Conservation (phyloP, 2,888 invertebrate genomes). For the Tinea pellionella region DNA sequence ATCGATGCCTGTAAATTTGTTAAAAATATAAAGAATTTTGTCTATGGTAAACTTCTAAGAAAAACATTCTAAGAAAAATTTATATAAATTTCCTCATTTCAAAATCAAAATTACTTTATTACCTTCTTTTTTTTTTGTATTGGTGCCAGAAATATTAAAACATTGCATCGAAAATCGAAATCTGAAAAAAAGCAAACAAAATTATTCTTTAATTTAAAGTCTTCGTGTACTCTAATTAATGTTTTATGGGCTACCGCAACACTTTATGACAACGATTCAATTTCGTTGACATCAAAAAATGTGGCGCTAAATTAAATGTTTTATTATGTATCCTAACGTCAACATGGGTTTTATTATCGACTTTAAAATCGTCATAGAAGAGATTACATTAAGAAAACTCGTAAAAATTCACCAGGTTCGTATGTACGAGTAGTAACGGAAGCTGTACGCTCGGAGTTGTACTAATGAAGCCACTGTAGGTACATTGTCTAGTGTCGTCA, state of each 20-base stretch:
- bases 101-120: no score
- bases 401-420: not conserved
- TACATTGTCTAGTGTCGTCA: not conserved
- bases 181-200: no score
- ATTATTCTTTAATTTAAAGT: no score
- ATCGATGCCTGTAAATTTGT: constrained; percentile 7
- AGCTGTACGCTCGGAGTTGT: not conserved
- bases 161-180: no score
- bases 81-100: no score
- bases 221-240: not conserved
- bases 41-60: not conserved
- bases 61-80: not conserved
- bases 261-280: not conserved
- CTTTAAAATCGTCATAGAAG: not conserved
- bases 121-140: no score
- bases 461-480: not conserved
- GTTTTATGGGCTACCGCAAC: not conserved
- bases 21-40: constrained; percentile 5
- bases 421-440: no score
- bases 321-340: not conserved
- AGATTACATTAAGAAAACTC: not conserved
- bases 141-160: no score
- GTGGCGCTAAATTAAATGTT: not conserved
- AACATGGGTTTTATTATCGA: not conserved
- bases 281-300: not conserved